Base-by-base conservation (phyloP, 2,113 vertebrate species). In the Oncorhynchus nerka region DNA sequence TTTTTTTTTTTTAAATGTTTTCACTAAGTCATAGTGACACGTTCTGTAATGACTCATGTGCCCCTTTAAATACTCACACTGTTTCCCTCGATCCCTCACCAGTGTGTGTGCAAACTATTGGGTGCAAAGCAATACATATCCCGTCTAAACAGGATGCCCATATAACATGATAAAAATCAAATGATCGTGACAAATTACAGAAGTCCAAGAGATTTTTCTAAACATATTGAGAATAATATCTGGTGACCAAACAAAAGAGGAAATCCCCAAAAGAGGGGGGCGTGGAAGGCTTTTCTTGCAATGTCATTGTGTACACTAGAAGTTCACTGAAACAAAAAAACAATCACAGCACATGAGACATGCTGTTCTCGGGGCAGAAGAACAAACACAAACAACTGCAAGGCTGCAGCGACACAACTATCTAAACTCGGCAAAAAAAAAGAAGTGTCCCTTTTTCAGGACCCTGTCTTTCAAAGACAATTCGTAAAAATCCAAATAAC, bases 151-250 rank as follows among this genome's bases (percentile, higher is more conserved):
- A 72, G 68, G 6, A 4, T 70, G 51, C 4, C 19, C 15, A 62
- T 71, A 76, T 62, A 51, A 73, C 61, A 13, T 71, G 59, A 66
- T 1, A 0, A 32, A 77, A 77, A 78, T 68, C 83, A 75, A 79
- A 73, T 86, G 26, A 74, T 28, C 70, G 48, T 30, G 84, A 71
- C 85, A 79, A 74, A 85, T 81, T 85, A 64, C 83, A 89, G 90
- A 91, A 90, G 89, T 90, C 75, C 28, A 22, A 13, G 51, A 75
- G 66, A 20, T 64, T 82, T 86, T 83, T 83, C 79, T 79, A 73
- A 68, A 71, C 48, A 24, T 75, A 81, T 87, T 83, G 88, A 91
- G 77, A 89, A 86, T 87, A 89, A 87, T 88, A 90, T 92, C 90
- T 89, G 87, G 82, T 90, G 90, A 89, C 83, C 70, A 48, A 59